Base-by-base conservation (phyloP, 2,113 vertebrate genomes). In the Gobius niger region DNA sequence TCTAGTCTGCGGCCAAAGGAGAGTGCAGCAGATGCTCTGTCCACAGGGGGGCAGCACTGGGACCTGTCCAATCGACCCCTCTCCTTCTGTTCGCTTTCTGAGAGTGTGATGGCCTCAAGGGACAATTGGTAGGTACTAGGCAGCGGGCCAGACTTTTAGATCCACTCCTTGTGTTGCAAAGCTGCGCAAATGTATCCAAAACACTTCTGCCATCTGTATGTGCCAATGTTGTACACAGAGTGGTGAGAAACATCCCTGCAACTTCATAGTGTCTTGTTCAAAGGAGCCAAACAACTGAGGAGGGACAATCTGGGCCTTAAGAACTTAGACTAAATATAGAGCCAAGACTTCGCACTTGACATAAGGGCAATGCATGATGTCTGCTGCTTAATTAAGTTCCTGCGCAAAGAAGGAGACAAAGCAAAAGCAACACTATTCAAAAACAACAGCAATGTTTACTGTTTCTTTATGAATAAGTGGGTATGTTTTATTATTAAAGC, bases 21-120 rank as follows among this genome's bases (percentile, higher is more conserved):
- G 80, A 91, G 86, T 89, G 91, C 86, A 92, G 88, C 92, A 93
- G 92, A 92, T 92, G 92, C 90, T 87, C 57, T 56, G 62, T 41
- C 85, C 18, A 63, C 72, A 66, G 91, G 92, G 74, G 82, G 85
- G 80, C 88, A 84, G 90, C 87, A 87, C 88, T 87, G 85, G 90
- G 88, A 90, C 88, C 90, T 89, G 89, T 89, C 76, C 56, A 85
- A 85, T 83, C 86, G 90, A 79, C 77, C 52, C 85, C 40, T 91
- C 90, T 91, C 90, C 92, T 89, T 92, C 90, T 92, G 90, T 86
- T 82, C 85, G 81, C 60, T 75, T 76, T 77, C 88, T 76, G 80
- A 75, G 81, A 82, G 47, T 88, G 77, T 92, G 78, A 90, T 85
- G 86, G 82, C 89, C 82, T 68, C 70, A 84, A 89, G 54, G 54